phyloP scores from a whole-genome alignment of 2,113 vertebrate species.

The Prinia subflava region DNA sequence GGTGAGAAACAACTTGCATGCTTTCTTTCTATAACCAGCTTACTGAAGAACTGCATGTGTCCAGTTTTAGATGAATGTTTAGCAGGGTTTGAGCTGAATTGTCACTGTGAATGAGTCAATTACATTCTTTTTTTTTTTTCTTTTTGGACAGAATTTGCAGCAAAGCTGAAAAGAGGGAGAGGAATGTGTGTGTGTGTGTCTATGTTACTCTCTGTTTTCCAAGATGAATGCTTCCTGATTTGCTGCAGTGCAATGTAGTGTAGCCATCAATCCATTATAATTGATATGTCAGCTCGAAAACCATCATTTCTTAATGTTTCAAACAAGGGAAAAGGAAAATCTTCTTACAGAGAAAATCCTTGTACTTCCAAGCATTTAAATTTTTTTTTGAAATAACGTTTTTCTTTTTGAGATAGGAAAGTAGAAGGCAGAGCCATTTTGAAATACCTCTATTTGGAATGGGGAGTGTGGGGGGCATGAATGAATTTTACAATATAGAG shows the following conservation, averaged over 20 bases:
- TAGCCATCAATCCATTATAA: background rate
- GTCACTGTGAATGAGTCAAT: background rate
- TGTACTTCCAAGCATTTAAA: background rate
- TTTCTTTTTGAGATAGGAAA: background rate
- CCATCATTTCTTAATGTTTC: background rate
- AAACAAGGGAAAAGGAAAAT: background rate
- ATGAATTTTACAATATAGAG: background rate
- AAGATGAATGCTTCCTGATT: background rate
- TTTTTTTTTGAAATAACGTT: background rate
- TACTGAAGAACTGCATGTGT: background rate
- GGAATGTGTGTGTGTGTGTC: background rate
- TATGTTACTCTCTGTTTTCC: background rate
- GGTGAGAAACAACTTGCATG: constrained; percentile 75
- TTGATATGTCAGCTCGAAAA: background rate
- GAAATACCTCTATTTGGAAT: background rate
- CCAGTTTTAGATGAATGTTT: background rate
- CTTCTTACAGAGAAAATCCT: background rate
- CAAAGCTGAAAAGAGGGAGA: background rate
- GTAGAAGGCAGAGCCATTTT: background rate
- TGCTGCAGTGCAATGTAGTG: background rate
- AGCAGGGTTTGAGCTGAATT: background rate
- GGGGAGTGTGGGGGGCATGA: accelerated
- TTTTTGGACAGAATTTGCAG: background rate
- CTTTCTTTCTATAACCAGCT: background rate
- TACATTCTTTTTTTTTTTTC: background rate